Evolutionary conservation across 2,113 vertebrate genomes (phyloP).

Genomic region (Austrofundulus limnaeus): DNA sequence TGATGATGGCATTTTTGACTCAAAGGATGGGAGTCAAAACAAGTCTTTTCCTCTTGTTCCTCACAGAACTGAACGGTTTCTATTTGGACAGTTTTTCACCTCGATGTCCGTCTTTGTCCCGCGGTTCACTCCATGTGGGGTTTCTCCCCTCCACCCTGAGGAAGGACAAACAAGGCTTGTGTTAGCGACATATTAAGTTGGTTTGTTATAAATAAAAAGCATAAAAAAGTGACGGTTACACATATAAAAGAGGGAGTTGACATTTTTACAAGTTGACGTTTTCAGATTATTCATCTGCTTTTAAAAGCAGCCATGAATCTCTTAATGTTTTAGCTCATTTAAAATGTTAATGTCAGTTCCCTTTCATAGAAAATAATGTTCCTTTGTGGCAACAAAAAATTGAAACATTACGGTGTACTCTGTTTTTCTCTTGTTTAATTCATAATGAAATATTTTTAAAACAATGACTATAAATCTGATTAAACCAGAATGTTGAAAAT

Average conservation of each 20-base stretch:
- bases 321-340: too few species aligned
- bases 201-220: neutral
- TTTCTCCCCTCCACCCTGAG: conserved; percentile 88
- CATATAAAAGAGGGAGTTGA: neutral
- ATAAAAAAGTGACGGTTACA: neutral
- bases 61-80: conserved; percentile 38
- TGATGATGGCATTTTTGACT: conserved; percentile 41
- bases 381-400: too few species aligned
- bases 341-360: too few species aligned
- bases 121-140: conserved; percentile 84
- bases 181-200: conserved; percentile 27
- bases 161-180: neutral
- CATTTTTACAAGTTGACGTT: too few species aligned
- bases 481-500: too few species aligned
- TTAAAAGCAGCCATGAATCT: too few species aligned
- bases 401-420: too few species aligned
- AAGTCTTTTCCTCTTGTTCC: conserved; percentile 35
- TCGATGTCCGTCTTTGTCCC: conserved; percentile 14
- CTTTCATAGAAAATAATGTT: too few species aligned
- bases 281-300: too few species aligned
- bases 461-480: too few species aligned
- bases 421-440: too few species aligned
- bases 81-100: conserved; percentile 29
- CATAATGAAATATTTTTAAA: too few species aligned
- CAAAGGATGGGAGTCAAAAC: conserved; percentile 47